phyloP scores from a whole-genome alignment of 2,113 vertebrate genomes.

The Paradisaea rubra region DNA sequence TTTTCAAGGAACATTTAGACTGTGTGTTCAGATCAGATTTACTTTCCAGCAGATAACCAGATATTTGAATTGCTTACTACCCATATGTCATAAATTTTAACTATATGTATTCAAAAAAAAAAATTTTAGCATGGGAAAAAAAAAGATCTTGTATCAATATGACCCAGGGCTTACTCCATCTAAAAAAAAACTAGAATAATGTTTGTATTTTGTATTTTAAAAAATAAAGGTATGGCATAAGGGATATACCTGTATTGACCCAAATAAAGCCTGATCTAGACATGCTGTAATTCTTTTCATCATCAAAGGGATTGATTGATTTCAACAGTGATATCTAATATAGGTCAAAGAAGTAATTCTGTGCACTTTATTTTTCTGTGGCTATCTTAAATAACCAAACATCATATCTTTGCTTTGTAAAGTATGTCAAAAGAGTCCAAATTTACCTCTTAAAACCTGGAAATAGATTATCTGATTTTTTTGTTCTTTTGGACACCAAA shows the following conservation, averaged over 20 bases:
- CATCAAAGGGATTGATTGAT: background rate
- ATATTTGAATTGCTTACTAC: background rate
- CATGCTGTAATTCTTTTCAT: background rate
- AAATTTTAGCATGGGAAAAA: background rate
- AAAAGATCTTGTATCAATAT: background rate
- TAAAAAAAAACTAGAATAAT: background rate
- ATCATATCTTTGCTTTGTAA: background rate
- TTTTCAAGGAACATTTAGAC: background rate
- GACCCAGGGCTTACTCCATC: background rate
- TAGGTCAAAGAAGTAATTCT: background rate
- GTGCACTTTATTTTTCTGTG: background rate
- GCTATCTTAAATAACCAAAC: background rate
- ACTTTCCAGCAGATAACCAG: background rate
- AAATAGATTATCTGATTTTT: background rate
- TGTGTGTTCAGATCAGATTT: background rate
- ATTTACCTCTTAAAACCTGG: background rate
- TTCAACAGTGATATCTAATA: background rate
- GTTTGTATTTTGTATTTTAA: background rate
- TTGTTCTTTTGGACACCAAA: background rate
- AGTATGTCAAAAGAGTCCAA: rapidly evolving
- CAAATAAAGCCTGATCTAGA: background rate
- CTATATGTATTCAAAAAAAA: rapidly evolving
- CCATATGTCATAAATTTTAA: background rate
- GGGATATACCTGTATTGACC: background rate
- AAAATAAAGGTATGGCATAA: background rate